Base-by-base conservation (phyloP, 2,888 invertebrate genomes). In the Masnerella sp. region DNA sequence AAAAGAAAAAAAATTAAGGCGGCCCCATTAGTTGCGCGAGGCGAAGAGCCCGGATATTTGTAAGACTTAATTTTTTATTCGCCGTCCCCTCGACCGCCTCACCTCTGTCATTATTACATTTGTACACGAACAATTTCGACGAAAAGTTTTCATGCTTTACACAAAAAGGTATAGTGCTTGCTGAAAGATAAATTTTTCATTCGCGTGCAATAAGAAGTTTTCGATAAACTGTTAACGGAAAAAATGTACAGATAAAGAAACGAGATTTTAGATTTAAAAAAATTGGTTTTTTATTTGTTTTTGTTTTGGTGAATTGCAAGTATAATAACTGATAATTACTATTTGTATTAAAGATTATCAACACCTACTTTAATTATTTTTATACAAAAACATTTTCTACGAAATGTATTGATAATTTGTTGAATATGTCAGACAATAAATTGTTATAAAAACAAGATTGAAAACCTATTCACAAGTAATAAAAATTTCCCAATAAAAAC, bases 1-100 rank as follows among this genome's bases (percentile, higher is more conserved):
- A 59, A 59, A 68, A 43, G 47, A 61, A 70, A 54, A 61, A 59
- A 70, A 47, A 61, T 61, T 70, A 56, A 70, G 62, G 56, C 62
- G 56, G 56, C 54, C 62, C 69, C 69, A 70, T 70, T 70, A 70
- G 61, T 36, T 47, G 42, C 14, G 43, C 69, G 22, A 38, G 47
- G 32, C 61, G 56, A 49, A 43, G 38, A 52, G 22, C 18, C 69
- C 42, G 62, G 61, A 61, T 61, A 70, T 62, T 62, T 70, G 56
- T 70, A 70, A 61, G 54, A 54, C 69, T 56, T 62, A 54, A 69
- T 69, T 70, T 62, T 70, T 62, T 62, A 70, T 70, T 62, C 56
- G 32, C 45, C 42, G 38, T 11, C 52, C n/a, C n/a, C 61, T 45
- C 32, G 25, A 42, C 9, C 45, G 20, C 30, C 15, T 36, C 42